These are phyloP conservation scores for Panorpa germanica DNA, from an alignment of 2,888 invertebrate species.

Conservation along the genomic window DNA sequence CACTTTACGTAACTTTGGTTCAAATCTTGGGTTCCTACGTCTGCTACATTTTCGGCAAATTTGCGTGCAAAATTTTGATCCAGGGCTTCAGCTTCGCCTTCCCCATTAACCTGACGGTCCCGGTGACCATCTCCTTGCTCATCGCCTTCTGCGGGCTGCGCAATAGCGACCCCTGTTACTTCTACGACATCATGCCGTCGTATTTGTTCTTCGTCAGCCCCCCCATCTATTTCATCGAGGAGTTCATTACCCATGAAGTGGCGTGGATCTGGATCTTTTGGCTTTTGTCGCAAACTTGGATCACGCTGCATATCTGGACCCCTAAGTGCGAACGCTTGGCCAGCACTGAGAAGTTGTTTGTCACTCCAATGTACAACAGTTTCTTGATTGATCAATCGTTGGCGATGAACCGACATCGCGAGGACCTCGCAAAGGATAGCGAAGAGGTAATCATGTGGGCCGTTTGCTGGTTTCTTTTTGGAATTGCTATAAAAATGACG, in stretches of 20 bases:
- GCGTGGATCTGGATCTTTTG: slow-evolving; percentile 66
- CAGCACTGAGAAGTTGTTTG: slow-evolving; percentile 66
- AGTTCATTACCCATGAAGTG: slow-evolving; percentile 38
- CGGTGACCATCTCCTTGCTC: slow-evolving; percentile 48
- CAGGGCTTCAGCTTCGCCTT: slow-evolving; percentile 76
- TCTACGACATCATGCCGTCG: slow-evolving; percentile 47
- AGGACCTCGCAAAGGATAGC: slow-evolving; percentile 27
- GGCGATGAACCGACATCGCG: slow-evolving; percentile 58
- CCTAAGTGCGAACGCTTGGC: slow-evolving; percentile 70
- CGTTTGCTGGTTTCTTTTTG: no score
- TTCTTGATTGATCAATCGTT: slow-evolving; percentile 70
- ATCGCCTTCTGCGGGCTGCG: slow-evolving; percentile 45
- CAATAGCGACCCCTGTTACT: slow-evolving; percentile 43
- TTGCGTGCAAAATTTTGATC: slow-evolving; percentile 76
- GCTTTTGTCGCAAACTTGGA: slow-evolving; percentile 73
- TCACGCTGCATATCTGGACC: slow-evolving; percentile 70
- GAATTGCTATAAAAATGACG: no score
- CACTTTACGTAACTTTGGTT: slow-evolving; percentile 40
- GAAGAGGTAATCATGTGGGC: slow-evolving; percentile 11
- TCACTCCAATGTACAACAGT: slow-evolving; percentile 67
- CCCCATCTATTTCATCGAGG: slow-evolving; percentile 31
- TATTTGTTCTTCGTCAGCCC: slow-evolving; percentile 77
- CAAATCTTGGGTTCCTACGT: slow-evolving; percentile 48
- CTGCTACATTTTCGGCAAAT: slow-evolving; percentile 50
- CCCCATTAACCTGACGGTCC: slow-evolving; percentile 59